Base-by-base conservation (phyloP, 2,888 invertebrate genomes). In the Epistrophe grossulariae region DNA sequence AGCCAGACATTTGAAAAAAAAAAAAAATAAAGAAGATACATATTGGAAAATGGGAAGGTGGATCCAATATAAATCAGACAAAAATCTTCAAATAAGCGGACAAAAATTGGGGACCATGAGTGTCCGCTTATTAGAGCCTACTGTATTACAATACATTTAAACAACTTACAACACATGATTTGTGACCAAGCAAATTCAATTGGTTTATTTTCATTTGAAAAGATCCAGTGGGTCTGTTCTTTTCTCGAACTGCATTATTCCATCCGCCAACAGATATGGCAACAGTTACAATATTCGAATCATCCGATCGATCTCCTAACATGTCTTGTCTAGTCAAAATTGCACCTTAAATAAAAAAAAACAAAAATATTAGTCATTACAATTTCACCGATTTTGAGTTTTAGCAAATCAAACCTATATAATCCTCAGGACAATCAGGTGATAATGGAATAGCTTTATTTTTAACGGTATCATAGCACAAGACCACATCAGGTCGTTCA, bases 191-290 rank as follows among this genome's bases (percentile, higher is more conserved):
- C 70, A 93, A 91, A 88, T 93, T 90, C 19, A 97, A 92, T 89
- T 96, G 96, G 79, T 94, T 93, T 15, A 95, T 85, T 93, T 96
- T 96, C 90, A 94, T 93, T n/a, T 92, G 89, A 82, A 94, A 93
- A 24, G 93, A 93, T 13, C 97, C 97, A 52, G 94, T 94, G 10
- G 94, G 93, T 35, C 90, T 91, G 43, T 93, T 90, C 19, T 93
- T 93, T 35, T 94, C 93, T 70, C 94, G 91, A 35, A 95, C 93
- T 19, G 94, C 93, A 88, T 94, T 94, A 92, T 96, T 96, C 93
- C 94, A 94, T 24, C 95, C 95, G 24, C 94, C 94, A 40, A 95
- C 90, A 0, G 95, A 92, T 9, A 97, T 88, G 4, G 93, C 95
- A 93, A 94, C 94, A 93, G 96, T 89, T 90, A 92, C 85, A 89